A percentile compares a stretch with the other conserved stretches of the same genome.
Evolutionary conservation across 2,797 vertebrate species (phyloP).

Genomic region (Anableps anableps): DNA sequence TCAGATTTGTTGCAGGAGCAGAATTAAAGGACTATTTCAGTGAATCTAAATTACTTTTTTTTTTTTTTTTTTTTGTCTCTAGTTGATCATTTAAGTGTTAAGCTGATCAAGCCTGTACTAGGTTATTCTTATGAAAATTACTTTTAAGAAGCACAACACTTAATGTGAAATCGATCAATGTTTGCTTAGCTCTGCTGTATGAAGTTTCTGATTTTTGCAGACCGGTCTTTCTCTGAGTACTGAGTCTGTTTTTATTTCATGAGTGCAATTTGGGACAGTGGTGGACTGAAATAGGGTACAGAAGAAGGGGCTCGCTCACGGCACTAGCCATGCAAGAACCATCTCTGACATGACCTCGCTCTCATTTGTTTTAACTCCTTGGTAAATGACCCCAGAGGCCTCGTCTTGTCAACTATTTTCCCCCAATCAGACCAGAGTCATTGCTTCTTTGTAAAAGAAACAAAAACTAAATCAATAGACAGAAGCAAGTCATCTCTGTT

Average conservation of each 20-base stretch:
- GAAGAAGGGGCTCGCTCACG: background rate
- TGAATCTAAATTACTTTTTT: background rate
- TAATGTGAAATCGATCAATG: too few relatives aligned
- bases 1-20: background rate
- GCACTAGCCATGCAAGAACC: background rate
- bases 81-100: background rate
- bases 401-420: slow-evolving; percentile 58
- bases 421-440: slow-evolving; percentile 64
- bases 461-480: slow-evolving; percentile 58
- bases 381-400: slow-evolving; percentile 67
- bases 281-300: background rate
- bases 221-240: background rate
- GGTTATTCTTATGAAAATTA: background rate
- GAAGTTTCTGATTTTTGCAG: background rate
- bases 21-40: background rate
- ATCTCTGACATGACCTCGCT: slow-evolving; percentile 47
- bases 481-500: slow-evolving; percentile 72
- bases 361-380: slow-evolving; percentile 66
- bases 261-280: background rate
- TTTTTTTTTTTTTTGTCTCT: background rate
- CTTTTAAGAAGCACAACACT: too few relatives aligned
- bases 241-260: background rate
- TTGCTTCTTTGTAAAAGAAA: slow-evolving; percentile 62
- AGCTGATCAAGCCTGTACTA: background rate
- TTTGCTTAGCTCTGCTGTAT: background rate